These are phyloP conservation scores for Proales similis DNA, from an alignment of 1,140 invertebrate genomes.

Conservation along the genomic window DNA sequence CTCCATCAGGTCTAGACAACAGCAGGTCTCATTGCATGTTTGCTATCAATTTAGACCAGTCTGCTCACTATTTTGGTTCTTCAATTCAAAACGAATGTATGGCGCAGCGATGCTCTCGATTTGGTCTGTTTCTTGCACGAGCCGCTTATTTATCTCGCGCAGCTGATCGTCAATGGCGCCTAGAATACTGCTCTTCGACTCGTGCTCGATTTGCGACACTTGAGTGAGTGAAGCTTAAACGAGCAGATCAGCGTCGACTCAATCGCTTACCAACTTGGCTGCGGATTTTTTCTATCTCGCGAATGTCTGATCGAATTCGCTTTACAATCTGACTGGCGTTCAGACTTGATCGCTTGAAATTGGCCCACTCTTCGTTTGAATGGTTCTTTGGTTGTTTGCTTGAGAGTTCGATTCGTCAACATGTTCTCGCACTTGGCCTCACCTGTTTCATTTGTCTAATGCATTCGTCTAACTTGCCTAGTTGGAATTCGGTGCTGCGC, in stretches of 20 bases:
- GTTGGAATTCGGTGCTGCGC: slow-evolving; percentile 11
- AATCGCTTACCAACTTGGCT: slow-evolving; percentile 18
- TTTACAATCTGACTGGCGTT: slow-evolving; percentile 36
- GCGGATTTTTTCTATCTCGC: slow-evolving; percentile 33
- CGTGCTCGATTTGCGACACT: not conserved
- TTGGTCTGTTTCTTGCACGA: slow-evolving; percentile 8
- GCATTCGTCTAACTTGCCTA: slow-evolving; percentile 25
- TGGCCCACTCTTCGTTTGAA: slow-evolving; percentile 30
- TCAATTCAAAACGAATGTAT: slow-evolving; percentile 22
- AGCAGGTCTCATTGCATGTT: no score
- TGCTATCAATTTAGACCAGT: no score
- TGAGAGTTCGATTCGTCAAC: no score
- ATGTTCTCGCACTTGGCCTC: not conserved
- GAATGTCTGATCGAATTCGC: slow-evolving; percentile 11
- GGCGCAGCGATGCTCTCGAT: slow-evolving; percentile 20
- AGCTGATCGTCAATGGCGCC: slow-evolving; percentile 31
- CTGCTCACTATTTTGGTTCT: slow-evolving; percentile 19
- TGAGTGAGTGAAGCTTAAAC: not conserved
- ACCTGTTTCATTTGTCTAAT: slow-evolving; percentile 12
- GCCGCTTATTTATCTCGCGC: slow-evolving; percentile 4
- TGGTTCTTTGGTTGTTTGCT: no score
- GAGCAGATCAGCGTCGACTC: not conserved
- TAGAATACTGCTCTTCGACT: not conserved
- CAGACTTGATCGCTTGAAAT: slow-evolving; percentile 18
- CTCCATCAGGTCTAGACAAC: slow-evolving; percentile 23